Conservation (phyloP, 2,797 vertebrate genomes). For the Columba guinea region DNA sequence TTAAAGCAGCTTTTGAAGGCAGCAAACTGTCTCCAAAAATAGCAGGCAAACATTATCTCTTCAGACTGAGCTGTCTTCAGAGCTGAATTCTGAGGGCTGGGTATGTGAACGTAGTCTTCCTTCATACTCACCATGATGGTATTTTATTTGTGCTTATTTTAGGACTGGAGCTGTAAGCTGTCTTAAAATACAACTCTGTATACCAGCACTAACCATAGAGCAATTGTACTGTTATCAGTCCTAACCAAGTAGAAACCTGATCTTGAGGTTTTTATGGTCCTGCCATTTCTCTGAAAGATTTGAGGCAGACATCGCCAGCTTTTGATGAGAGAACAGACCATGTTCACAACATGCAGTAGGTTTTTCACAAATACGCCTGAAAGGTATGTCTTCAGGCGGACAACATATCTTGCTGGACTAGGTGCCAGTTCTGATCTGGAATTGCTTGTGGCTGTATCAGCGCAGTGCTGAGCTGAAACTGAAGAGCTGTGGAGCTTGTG, state of each 20-base stretch:
- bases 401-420: background rate
- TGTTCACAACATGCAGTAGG: accelerated
- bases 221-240: background rate
- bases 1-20: slow-evolving; percentile 2
- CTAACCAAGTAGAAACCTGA: background rate
- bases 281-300: background rate
- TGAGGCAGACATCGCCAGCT: no score
- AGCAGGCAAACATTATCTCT: slow-evolving; percentile 52
- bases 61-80: slow-evolving; percentile 33
- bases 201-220: background rate
- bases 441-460: background rate
- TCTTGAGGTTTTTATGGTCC: background rate
- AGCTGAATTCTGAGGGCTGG: background rate
- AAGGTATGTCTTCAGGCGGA: background rate
- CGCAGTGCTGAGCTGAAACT: accelerated
- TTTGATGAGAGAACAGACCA: background rate
- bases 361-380: background rate
- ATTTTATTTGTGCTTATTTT: slow-evolving; percentile 64
- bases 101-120: slow-evolving; percentile 10
- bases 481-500: background rate
- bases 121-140: background rate
- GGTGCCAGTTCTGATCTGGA: background rate
- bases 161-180: background rate
- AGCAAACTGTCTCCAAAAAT: slow-evolving; percentile 21
- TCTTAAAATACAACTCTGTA: slow-evolving; percentile 29